Conservation (phyloP, 1,140 invertebrate species). For the Watersipora subatra region DNA sequence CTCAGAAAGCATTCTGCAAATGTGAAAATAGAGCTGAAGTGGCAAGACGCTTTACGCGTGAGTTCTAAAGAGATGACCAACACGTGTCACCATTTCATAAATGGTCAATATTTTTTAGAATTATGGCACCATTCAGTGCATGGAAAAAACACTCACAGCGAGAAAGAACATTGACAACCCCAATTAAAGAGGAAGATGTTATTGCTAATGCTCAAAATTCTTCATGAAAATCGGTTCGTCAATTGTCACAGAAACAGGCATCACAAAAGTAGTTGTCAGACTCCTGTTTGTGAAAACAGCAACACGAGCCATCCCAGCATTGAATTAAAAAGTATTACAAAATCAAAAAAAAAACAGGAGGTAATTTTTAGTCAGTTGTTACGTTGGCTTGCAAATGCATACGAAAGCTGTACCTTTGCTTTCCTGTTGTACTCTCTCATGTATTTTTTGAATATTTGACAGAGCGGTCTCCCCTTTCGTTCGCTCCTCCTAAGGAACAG, state of each 20-base stretch:
- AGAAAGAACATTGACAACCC: too few species aligned
- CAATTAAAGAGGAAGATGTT: too few species aligned
- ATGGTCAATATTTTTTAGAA: too few species aligned
- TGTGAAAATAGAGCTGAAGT: neutral
- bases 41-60: too few species aligned
- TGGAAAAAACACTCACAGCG: too few species aligned
- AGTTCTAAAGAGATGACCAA: too few species aligned
- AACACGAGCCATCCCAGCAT: neutral
- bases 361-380: neutral
- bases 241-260: neutral
- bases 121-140: too few species aligned
- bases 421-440: constrained; percentile 57
- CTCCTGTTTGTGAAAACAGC: neutral
- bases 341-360: neutral
- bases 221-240: too few species aligned
- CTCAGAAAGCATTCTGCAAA: neutral
- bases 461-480: constrained; percentile 62
- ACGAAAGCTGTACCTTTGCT: constrained; percentile 43
- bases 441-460: constrained; percentile 60
- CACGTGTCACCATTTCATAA: too few species aligned
- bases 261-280: neutral
- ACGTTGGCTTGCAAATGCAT: neutral
- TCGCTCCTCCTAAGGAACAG: constrained; percentile 52
- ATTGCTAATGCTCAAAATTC: too few species aligned
- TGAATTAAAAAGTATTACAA: neutral